Conservation (phyloP, 2,888 invertebrate species). For the Rhagonycha lutea region DNA sequence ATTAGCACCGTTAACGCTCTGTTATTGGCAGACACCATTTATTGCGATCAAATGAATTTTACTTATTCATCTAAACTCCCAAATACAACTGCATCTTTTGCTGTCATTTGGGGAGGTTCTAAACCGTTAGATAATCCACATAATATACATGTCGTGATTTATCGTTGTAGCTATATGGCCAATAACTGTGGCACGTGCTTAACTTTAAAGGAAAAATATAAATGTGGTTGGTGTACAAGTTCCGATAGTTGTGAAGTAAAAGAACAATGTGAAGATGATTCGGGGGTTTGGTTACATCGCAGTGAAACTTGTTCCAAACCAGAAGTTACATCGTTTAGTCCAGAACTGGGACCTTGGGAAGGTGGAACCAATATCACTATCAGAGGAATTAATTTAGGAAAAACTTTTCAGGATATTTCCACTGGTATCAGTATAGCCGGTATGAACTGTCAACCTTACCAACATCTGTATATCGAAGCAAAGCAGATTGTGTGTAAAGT, state of each 20-base stretch:
- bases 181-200: slow-evolving; percentile 97
- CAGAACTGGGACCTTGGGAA: slow-evolving; percentile 90
- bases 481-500: slow-evolving; percentile 84
- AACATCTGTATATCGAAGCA: slow-evolving; percentile 85
- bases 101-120: slow-evolving; percentile 93
- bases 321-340: slow-evolving; percentile 83
- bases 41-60: slow-evolving; percentile 92
- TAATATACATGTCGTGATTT: slow-evolving; percentile 91
- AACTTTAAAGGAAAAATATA: slow-evolving; percentile 86
- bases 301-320: slow-evolving; percentile 95
- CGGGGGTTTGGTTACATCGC: slow-evolving; percentile 84
- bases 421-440: slow-evolving; percentile 92
- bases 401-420: slow-evolving; percentile 89
- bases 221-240: slow-evolving; percentile 96
- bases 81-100: slow-evolving; percentile 91
- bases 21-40: slow-evolving; percentile 88
- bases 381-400: slow-evolving; percentile 92
- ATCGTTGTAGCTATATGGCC: slow-evolving; percentile 95
- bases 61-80: slow-evolving; percentile 87
- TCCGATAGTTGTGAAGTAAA: slow-evolving; percentile 90
- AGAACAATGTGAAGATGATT: slow-evolving; percentile 80
- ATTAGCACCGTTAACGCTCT: slow-evolving; percentile 91
- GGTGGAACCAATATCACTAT: slow-evolving; percentile 97
- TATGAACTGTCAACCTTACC: slow-evolving; percentile 88
- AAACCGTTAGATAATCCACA: slow-evolving; percentile 96